Base-by-base conservation (phyloP, 1,140 invertebrate species). In the Magallana angulata region DNA sequence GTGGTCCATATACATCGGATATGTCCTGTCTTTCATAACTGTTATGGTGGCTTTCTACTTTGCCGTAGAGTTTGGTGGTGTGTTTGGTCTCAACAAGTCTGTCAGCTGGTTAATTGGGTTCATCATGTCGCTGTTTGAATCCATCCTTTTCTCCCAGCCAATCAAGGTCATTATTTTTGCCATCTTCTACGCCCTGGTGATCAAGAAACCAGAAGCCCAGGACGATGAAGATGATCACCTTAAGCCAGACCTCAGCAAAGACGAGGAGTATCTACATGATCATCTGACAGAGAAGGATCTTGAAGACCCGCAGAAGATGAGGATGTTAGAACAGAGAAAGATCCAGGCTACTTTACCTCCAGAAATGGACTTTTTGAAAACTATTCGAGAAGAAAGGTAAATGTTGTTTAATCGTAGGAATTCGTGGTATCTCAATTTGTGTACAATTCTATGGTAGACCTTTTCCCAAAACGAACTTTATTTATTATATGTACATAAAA, bases 141-240 rank as follows among this genome's bases (percentile, higher is more conserved):
- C 91, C 1, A 87, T 93, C 7, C 86, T 92, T 60, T 86, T 93
- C 59, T 90, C 88, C 36, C 92, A 93, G 62, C 92, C 92, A 62
- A 48, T 93, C 7, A 93, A 93, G 89, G 92, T 91, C 4, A 71
- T 91, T 0, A 56, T 90, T 16, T 36, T 92, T n/a, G 90, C 92
- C 18, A 82, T 91, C 24, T 91, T 92, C 57, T 92, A 90, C 81
- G 92, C 92, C 0, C 18, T 91, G 18, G 86, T 92, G 5, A 91
- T 92, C n/a, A 91, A 91, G 85, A 91, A 91, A 48, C 91, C 91
- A 12, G 91, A 91, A 1, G 57, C 80, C 2, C 89, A 87, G 14
- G 87, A 87, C 30, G 90, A 90, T 0, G 86, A 88, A 0, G 82
- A 88, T 1, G 11, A 71, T 7, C 81, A 56, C 3, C 48, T 84